phyloP scores from a whole-genome alignment of 2,888 invertebrate genomes.

The Pantelozetes paolii region DNA sequence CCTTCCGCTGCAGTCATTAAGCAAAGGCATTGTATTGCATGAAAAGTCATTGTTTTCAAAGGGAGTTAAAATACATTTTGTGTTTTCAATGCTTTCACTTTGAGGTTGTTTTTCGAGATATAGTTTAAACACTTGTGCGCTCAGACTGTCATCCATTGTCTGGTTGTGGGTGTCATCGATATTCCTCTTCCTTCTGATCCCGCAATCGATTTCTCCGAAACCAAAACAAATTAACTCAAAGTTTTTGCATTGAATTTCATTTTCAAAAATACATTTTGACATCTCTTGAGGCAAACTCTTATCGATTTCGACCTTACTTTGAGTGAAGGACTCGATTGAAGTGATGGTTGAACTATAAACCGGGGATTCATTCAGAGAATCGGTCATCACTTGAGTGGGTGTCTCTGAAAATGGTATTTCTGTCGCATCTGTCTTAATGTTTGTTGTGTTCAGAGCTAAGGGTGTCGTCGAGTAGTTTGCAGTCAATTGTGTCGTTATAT shows the following conservation, averaged over 20 bases:
- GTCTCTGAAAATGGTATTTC: background rate
- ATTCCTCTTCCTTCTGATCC: background rate
- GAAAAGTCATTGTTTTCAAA: background rate
- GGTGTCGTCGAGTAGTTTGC: background rate
- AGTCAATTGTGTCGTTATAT: slow-evolving; percentile 6
- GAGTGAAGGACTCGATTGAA: background rate
- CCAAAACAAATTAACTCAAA: slow-evolving; percentile 1
- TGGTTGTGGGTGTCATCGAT: background rate
- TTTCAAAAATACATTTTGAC: slow-evolving; percentile 13
- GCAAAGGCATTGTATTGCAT: background rate
- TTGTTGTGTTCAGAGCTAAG: background rate
- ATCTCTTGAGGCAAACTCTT: background rate
- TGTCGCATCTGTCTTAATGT: background rate
- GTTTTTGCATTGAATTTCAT: slow-evolving; percentile 7
- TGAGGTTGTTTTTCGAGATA: background rate
- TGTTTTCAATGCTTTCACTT: slow-evolving; percentile 6
- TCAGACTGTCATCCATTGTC: background rate
- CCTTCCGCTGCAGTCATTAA: slow-evolving; percentile 19
- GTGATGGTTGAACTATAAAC: background rate
- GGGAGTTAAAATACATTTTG: slow-evolving; percentile 14
- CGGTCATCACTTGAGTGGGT: background rate
- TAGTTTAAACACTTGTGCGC: background rate
- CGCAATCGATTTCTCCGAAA: slow-evolving; percentile 21
- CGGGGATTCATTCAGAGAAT: slow-evolving; percentile 11
- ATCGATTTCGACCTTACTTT: background rate